A percentile compares a stretch with the other conserved stretches of the same genome.
Evolutionary conservation across 2,888 invertebrate species (phyloP).

Genomic region (Scaptomyza tumidula): DNA sequence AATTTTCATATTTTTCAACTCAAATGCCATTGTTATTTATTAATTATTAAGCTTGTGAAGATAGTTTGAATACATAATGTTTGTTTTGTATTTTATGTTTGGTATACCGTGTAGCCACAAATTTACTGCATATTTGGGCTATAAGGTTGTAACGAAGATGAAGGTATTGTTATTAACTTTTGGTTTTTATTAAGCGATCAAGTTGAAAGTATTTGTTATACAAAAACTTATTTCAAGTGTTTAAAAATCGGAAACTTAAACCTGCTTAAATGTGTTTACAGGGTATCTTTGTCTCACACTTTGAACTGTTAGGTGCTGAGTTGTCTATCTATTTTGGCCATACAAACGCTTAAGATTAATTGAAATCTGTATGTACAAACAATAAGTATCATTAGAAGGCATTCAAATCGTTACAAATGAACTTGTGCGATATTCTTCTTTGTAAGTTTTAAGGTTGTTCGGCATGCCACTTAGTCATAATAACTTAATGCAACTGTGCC

Average conservation of each 20-base stretch:
- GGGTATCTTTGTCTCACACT: slow-evolving; percentile 2
- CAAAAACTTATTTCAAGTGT: no score
- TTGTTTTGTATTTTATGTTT: slow-evolving; percentile 8
- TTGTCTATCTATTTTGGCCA: neutral
- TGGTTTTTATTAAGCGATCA: no score
- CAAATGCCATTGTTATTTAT: slow-evolving; percentile 22
- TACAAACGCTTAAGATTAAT: slow-evolving; percentile 25
- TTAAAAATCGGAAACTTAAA: no score
- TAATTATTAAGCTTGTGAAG: slow-evolving; percentile 11
- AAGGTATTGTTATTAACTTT: neutral
- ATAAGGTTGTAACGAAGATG: neutral
- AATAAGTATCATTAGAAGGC: slow-evolving; percentile 2
- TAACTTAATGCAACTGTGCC: slow-evolving; percentile 53
- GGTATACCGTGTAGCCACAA: neutral
- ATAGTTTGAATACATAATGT: slow-evolving; percentile 18
- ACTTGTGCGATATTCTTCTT: slow-evolving; percentile 9
- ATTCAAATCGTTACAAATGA: slow-evolving; percentile 1
- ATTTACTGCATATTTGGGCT: neutral
- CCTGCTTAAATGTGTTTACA: neutral
- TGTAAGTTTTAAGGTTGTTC: slow-evolving; percentile 40
- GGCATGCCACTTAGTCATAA: slow-evolving; percentile 65
- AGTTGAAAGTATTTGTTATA: no score
- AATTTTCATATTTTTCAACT: neutral
- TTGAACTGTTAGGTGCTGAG: neutral
- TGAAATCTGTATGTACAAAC: slow-evolving; percentile 1